These are phyloP conservation scores for Argyrosomus regius DNA, from an alignment of 2,797 vertebrate genomes.

Conservation along the genomic window DNA sequence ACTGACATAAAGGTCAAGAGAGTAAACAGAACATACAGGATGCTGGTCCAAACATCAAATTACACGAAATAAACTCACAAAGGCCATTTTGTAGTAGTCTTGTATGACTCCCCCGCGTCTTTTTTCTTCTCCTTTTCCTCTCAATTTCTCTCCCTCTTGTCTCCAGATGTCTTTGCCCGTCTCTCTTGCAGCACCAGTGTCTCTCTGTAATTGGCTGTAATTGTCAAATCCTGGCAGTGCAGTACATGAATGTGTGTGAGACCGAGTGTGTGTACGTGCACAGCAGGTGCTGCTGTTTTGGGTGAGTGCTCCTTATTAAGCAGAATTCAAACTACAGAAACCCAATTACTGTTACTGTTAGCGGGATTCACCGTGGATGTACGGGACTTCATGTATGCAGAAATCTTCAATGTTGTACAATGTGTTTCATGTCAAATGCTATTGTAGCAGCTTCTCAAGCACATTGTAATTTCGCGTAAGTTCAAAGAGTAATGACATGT, in stretches of 20 bases:
- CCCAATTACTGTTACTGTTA: slow-evolving; percentile 28
- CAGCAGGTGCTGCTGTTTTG: slow-evolving; percentile 33
- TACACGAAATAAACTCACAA: neutral
- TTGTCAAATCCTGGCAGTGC: slow-evolving; percentile 42
- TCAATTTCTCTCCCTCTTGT: neutral
- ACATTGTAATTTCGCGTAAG: neutral
- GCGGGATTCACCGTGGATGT: neutral
- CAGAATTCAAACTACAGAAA: slow-evolving; percentile 13
- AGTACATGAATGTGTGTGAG: slow-evolving; percentile 11
- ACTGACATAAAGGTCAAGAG: slow-evolving; percentile 13
- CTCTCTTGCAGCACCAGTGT: slow-evolving; percentile 21
- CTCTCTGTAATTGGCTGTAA: slow-evolving; percentile 64
- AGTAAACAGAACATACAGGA: neutral
- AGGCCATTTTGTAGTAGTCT: slow-evolving; percentile 14
- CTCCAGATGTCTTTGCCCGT: slow-evolving; percentile 17
- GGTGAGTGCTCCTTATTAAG: slow-evolving; percentile 23
- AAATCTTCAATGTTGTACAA: neutral
- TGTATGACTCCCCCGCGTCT: neutral
- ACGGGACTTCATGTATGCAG: neutral
- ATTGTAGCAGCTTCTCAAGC: neutral
- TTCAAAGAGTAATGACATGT: slow-evolving; percentile 15
- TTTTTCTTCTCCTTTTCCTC: neutral
- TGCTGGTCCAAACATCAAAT: neutral
- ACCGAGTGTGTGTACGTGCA: slow-evolving; percentile 2
- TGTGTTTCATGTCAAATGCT: neutral